phyloP scores from a whole-genome alignment of 1,140 invertebrate genomes.

The Piezodorus guildinii region DNA sequence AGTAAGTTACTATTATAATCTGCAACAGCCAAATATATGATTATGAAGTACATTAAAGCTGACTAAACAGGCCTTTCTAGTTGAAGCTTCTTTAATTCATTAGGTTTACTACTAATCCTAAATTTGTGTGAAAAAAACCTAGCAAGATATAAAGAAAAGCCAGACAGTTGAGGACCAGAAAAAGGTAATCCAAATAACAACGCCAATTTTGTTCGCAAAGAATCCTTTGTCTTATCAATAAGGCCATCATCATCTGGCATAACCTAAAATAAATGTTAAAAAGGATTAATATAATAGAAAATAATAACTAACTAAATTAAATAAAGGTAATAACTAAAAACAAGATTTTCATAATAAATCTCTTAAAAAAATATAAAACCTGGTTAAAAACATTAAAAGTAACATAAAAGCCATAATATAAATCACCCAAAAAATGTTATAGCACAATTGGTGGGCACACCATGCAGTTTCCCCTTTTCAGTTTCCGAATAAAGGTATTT shows the following conservation, averaged over 20 bases:
- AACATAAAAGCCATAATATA: too few species aligned
- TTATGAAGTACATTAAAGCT: too few species aligned
- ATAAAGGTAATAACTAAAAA: not conserved
- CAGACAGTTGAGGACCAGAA: not conserved
- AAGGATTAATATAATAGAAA: not conserved
- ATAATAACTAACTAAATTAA: not conserved
- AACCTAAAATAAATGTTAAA: constrained; percentile 15
- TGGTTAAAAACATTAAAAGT: too few species aligned
- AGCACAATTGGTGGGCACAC: too few species aligned
- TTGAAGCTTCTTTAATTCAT: not conserved
- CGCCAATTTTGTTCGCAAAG: constrained; percentile 15
- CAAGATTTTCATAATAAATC: not conserved
- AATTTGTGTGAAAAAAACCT: too few species aligned
- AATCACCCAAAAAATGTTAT: too few species aligned
- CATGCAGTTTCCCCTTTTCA: too few species aligned
- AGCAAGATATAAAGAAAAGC: not conserved
- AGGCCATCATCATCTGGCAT: constrained; percentile 19
- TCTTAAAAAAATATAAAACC: too few species aligned
- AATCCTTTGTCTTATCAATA: constrained; percentile 3
- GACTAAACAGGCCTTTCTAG: not conserved
- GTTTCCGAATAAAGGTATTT: too few species aligned
- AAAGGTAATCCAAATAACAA: constrained; percentile 17
- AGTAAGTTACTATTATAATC: not conserved
- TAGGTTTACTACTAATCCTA: not conserved
- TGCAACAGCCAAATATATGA: constrained; percentile 4